These are phyloP conservation scores for Porites lutea DNA, from an alignment of 64 coral and sea anemone genomes.

Conservation along the genomic window DNA sequence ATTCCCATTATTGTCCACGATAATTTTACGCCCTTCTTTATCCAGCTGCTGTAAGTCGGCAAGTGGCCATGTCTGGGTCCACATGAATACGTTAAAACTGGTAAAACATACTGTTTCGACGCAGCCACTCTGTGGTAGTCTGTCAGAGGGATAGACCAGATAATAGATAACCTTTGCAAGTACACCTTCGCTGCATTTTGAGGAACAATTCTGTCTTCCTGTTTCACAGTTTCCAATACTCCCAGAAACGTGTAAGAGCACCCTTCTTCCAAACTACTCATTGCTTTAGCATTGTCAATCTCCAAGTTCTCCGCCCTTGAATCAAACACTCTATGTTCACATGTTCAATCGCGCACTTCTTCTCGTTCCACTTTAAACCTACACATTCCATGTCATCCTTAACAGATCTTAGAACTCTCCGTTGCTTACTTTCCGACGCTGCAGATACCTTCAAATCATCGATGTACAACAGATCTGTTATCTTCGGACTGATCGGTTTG, in stretches of 20 bases:
- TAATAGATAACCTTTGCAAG: conserved; percentile 44
- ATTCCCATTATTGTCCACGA: conserved; percentile 65
- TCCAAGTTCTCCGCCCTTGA: neutral
- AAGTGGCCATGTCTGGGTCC: too few species aligned
- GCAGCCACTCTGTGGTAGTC: conserved; percentile 48
- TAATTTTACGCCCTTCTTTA: neutral
- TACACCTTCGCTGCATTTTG: conserved; percentile 28
- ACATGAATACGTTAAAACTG: neutral
- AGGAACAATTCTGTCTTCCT: conserved; percentile 29
- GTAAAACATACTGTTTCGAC: conserved; percentile 47
- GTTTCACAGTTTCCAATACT: conserved; percentile 47
- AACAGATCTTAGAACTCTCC: too few species aligned
- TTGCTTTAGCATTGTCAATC: too few species aligned
- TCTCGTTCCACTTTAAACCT: too few species aligned
- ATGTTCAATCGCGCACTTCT: neutral
- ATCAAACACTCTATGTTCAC: conserved; percentile 21
- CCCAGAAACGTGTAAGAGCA: conserved; percentile 32
- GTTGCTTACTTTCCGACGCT: neutral
- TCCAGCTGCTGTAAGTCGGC: too few species aligned
- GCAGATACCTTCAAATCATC: conserved; percentile 17
- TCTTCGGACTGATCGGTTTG: neutral
- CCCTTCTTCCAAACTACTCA: neutral
- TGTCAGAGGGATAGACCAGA: neutral
- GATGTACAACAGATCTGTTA: neutral
- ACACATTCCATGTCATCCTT: too few species aligned